Evolutionary conservation across 2,888 invertebrate species (phyloP).

Genomic region (Philaethria dido): DNA sequence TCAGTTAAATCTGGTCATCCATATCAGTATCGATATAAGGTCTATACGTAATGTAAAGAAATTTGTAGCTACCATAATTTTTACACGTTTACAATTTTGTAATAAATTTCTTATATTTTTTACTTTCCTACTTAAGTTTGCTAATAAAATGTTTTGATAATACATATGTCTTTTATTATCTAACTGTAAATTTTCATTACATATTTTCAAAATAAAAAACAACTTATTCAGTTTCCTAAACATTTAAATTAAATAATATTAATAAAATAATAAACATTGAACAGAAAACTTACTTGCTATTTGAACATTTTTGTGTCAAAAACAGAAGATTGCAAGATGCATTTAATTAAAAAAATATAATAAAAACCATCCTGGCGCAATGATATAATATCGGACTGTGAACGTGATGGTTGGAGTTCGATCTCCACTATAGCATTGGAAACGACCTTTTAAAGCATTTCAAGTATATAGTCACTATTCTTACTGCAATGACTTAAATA

Average conservation of each 20-base stretch:
- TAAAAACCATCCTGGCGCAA: too few species aligned
- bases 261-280: not conserved
- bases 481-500: conserved; percentile 37
- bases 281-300: too few species aligned
- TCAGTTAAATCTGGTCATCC: conserved; percentile 36
- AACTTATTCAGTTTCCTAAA: not conserved
- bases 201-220: not conserved
- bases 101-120: conserved; percentile 81
- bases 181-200: conserved; percentile 7
- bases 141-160: conserved; percentile 83
- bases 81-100: conserved; percentile 79
- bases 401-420: too few species aligned
- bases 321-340: too few species aligned
- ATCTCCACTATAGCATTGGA: too few species aligned
- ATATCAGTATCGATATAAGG: conserved; percentile 49
- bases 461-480: conserved; percentile 20
- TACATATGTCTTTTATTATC: conserved; percentile 49
- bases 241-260: not conserved
- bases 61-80: conserved; percentile 75
- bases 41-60: conserved; percentile 59
- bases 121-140: conserved; percentile 83
- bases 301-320: too few species aligned
- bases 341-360: too few species aligned
- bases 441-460: not conserved
- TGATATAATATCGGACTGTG: too few species aligned